Base-by-base conservation (phyloP, 2,888 invertebrate genomes). In the Strigamia crassipes region DNA sequence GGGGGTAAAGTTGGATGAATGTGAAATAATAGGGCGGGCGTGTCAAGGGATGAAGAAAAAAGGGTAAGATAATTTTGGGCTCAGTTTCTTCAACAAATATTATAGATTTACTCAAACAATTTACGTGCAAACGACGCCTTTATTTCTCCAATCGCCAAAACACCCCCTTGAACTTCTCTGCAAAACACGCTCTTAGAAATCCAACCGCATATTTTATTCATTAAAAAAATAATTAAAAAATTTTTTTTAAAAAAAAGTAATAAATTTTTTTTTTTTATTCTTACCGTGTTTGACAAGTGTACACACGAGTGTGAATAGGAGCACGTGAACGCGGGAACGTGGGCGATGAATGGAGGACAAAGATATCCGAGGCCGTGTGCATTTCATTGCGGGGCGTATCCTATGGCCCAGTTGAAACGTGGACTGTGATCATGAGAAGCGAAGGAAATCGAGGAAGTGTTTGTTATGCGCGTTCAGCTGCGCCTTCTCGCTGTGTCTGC, bases 331-430 rank as follows among this genome's bases (percentile, higher is more conserved):
- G 15, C 3, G 12, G 21, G 61, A 9, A 12, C 61, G 61, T n/a
- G 61, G 61, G 12, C 61, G 18, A 12, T 15, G 18, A 21, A 66
- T 46, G 15, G 56, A 56, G 73, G 73, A 31, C 56, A 73, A 73
- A 73, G 73, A 73, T 73, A 73, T 73, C 73, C 66, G 21, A 66
- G 23, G 23, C 66, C 73, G 27, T 23, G 73, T 73, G 73, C 31
- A 73, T 73, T 73, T 73, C 73, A 73, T 73, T 73, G 73, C 31
- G 73, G 73, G 73, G 73, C 73, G 73, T 73, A 73, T 73, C 73
- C 73, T 73, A 27, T 73, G 73, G 73, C 73, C 73, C 73, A 31
- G 73, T 73, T n/a, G 73, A 73, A 31, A 73, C 73, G 73, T 31
- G 31, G 73, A 27, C 73, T 73, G 73, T 73, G 73, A 73, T 73